Percentiles rank a stretch among this genome's conserved stretches.
phyloP scores from a whole-genome alignment of 1,140 invertebrate species.

The Plectrocnemia conspersa region DNA sequence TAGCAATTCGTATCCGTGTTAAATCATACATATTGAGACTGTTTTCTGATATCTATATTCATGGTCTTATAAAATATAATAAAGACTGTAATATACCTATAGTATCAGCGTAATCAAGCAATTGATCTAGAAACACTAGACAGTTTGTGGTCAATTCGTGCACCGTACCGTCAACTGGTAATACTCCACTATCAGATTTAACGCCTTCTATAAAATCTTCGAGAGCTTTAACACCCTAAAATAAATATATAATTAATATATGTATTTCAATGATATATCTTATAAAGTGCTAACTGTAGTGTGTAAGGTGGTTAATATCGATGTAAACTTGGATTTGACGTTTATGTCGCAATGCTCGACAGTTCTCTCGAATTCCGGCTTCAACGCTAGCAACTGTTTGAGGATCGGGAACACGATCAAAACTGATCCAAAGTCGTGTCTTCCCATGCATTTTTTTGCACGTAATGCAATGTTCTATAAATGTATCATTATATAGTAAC shows the following conservation, averaged over 20 bases:
- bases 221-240: conserved; percentile 77
- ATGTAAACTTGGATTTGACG: conserved; percentile 67
- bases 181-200: conserved; percentile 72
- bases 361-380: conserved; percentile 79
- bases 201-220: conserved; percentile 93
- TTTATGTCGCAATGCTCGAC: conserved; percentile 69
- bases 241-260: conserved; percentile 26
- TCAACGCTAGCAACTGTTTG: conserved; percentile 73
- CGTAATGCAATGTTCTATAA: conserved; percentile 67
- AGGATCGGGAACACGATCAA: conserved; percentile 82
- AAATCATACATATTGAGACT: too few species aligned
- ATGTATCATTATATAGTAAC: too few species aligned
- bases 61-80: too few species aligned
- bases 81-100: too few species aligned
- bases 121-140: conserved; percentile 79
- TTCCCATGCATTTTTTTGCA: conserved; percentile 72
- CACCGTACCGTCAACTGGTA: conserved; percentile 91
- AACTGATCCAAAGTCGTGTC: conserved; percentile 79
- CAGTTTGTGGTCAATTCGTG: conserved; percentile 93
- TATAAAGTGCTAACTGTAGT: conserved; percentile 56
- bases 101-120: conserved; percentile 73
- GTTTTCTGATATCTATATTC: too few species aligned
- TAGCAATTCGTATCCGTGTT: too few species aligned
- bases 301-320: conserved; percentile 69
- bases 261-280: background rate